Base-by-base conservation (phyloP, 1,140 invertebrate species). In the Drosophila sp. region DNA sequence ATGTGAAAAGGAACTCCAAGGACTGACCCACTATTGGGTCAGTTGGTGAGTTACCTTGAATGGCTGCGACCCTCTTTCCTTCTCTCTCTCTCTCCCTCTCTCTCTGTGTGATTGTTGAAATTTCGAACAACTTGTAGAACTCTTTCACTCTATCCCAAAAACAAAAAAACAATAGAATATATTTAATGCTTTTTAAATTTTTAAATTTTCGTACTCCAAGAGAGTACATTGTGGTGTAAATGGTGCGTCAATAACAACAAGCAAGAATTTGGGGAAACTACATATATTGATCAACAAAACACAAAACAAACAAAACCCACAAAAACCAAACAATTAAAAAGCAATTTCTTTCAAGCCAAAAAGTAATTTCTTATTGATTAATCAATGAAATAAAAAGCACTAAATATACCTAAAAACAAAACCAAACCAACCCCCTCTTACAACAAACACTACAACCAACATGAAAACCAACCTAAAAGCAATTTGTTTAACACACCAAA, bases 351-450 rank as follows among this genome's bases (percentile, higher is more conserved):
- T 11, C 10, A 76, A 61, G 56, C 29, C 38, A 60, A 67, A 80
- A 82, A 68, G 74, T 76, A 90, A 85, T 81, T 71, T 73, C 63
- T 70, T 90, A 89, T 80, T 89, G 72, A 89, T 87, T 87, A 87
- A 87, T 87, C 77, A 89, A 89, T 76, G 63, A 83, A 91, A 76
- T 89, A 91, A 91, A 91, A 91, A 91, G 90, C 90, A 91, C 90
- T 91, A 91, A 91, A 91, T 91, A 91, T 91, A 70, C 67, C 54
- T 50, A 50, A 50, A 50, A 50, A 50, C 8, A 25, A 25, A 50
- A 63, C 40, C 30, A 62, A 62, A 35, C 50, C 47, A 50, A 54
- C 40, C 11, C 47, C 50, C 38, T 17, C 17, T 17, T 17, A 17
- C 17, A 38, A 38, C 35, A 72, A 65, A 57, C 60, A 50, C 55